Evolutionary conservation across 2,797 vertebrate genomes (phyloP), one percentile per base, ranked within the genome.

Genomic region (Ficedula albicollis): DNA sequence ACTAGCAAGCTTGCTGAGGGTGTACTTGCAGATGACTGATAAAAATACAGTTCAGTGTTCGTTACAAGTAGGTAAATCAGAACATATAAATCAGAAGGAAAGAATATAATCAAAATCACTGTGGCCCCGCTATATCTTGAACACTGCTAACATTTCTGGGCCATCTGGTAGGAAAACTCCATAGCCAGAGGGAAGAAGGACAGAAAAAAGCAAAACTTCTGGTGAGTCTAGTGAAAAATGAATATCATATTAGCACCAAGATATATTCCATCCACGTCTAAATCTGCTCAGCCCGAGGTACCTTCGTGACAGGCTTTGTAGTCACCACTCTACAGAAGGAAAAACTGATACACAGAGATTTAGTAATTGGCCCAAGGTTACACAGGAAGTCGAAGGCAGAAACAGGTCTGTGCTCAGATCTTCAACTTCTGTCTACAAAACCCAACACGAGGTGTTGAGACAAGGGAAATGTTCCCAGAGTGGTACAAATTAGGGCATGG

Each of bases 401-500:
- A 94, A 83, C 56, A 75, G 81, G 49, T 68, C 79, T 68, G 60
- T 2, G 1, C 60, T 93, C 84, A 83, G 84, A 92, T 92, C 81
- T 93, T 92, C 66, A 54, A 1, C 36, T 78, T 46, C 66, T 76
- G 25, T 44, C 90, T 89, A 66, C 60, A 93, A 84, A 93, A 77
- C 27, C 36, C 60, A 55, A 41, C 0, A 1, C 32, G 48, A 92
- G 81, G 81, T 55, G 60, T 49, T 85, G 81, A 96, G 78, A 84
- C 78, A 69, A 83, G 72, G 60, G 58, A 84, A 87, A 58, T 10
- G 58, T 89, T 92, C 88, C 51, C 3, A 0, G 39, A 92, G 30
- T 18, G 34, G 38, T 74, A 87, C 91, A 94, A 94, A 95, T 92
- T 80, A 90, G 75, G 60, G 64, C 36, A 90, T 64, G 75, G 64